Base-by-base conservation (phyloP, 2,888 invertebrate species). In the Ormyrus pomaceus region DNA sequence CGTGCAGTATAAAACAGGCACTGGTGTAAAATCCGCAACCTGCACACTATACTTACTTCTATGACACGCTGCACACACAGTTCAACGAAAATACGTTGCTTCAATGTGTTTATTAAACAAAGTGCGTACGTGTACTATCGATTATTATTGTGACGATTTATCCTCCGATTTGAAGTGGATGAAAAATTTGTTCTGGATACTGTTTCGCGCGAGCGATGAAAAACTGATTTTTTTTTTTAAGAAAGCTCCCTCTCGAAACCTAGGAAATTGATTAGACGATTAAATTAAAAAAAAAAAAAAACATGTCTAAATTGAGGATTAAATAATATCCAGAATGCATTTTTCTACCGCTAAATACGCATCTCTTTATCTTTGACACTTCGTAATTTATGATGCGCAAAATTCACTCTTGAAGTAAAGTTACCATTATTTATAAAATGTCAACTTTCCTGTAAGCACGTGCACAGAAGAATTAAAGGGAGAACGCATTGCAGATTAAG, bases 21-120 rank as follows among this genome's bases (percentile, higher is more conserved):
- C 59, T n/a, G 8, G 3, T 61, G 10, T 45, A 62, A 59, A 50
- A 34, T 34, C 34, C 34, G 34, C 34, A 34, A 34, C 58, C 10
- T 69, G 45, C 69, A 59, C n/a, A 76, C 45, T 62, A 56, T 56
- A 77, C 56, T 69, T 66, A 66, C 46, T 59, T 53, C 62, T 73
- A 73, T 62, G 19, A 59, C 64, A 59, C 34, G n/a, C 34, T 58
- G 13, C 13, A 51, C n/a, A 53, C 13, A 66, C 8, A 64, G 34
- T 34, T 34, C 34, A 34, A 34, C 34, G 51, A 55, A 66, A 53
- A 64, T 19, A 59, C 46, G 53, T 45, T 77, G 65, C 65, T 77
- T 72, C 13, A 59, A 66, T 68, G 72, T 72, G 66, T 59, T 34
- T 59, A 55, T 45, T 10, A 65, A 58, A 50, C 9, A 64, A 72